Conservation (phyloP, 2,888 invertebrate genomes). For the Calameuta filiformis region DNA sequence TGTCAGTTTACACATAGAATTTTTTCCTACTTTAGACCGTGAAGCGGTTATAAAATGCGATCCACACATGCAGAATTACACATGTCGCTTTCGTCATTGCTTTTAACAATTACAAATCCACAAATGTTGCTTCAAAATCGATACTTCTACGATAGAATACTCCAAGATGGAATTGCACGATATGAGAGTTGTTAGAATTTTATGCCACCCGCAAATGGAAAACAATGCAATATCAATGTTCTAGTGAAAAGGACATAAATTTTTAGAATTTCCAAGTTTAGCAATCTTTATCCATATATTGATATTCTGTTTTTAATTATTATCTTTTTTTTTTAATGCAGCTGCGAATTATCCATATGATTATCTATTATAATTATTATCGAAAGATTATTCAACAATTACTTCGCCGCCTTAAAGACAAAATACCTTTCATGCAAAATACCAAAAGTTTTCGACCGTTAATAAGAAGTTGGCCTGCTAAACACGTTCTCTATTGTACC, state of each 20-base stretch:
- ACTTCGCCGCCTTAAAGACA: neutral
- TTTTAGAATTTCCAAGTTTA: slow-evolving; percentile 48
- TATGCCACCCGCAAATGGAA: neutral
- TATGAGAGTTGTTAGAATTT: neutral
- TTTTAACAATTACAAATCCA: neutral
- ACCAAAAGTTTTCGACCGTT: slow-evolving; percentile 28
- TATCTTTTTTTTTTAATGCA: slow-evolving; percentile 38
- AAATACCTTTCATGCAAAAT: slow-evolving; percentile 7
- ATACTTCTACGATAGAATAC: neutral
- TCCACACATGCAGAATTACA: slow-evolving; percentile 21
- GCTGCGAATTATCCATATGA: slow-evolving; percentile 28
- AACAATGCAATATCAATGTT: slow-evolving; percentile 2
- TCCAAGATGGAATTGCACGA: neutral
- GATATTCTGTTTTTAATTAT: slow-evolving; percentile 40
- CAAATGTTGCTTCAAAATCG: neutral
- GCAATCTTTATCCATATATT: slow-evolving; percentile 43
- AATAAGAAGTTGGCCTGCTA: slow-evolving; percentile 49
- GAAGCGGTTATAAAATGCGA: slow-evolving; percentile 25
- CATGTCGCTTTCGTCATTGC: slow-evolving; percentile 10
- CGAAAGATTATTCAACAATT: neutral
- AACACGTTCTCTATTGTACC: slow-evolving; percentile 60
- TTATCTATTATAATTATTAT: slow-evolving; percentile 9
- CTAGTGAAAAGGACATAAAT: slow-evolving; percentile 27
- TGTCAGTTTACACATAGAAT: slow-evolving; percentile 34
- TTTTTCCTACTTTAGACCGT: slow-evolving; percentile 30